Evolutionary conservation across 2,888 invertebrate species (phyloP).

Genomic region (Hyposoter dolosus): DNA sequence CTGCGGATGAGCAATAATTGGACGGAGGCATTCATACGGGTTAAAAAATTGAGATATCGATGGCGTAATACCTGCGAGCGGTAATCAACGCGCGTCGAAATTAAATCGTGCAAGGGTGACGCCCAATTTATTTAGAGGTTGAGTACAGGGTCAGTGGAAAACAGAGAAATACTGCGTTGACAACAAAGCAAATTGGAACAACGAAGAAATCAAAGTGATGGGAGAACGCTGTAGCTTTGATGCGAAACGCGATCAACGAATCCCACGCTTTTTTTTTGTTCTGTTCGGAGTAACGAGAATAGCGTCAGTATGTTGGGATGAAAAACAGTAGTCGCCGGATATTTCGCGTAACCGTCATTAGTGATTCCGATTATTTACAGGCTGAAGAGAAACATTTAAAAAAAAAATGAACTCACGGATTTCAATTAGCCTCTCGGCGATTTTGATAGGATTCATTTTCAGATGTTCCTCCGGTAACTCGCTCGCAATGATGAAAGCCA

Average conservation of each 20-base stretch:
- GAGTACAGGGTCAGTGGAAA: neutral
- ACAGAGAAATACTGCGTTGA: conserved; percentile 3
- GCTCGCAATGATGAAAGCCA: neutral
- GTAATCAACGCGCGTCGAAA: neutral
- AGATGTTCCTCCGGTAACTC: neutral
- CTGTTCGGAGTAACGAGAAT: conserved; percentile 3
- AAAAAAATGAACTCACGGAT: neutral
- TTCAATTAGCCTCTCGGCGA: neutral
- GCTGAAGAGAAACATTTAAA: neutral
- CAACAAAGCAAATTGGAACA: conserved; percentile 21
- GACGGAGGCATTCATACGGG: neutral
- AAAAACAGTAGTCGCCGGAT: neutral
- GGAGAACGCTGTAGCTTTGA: neutral
- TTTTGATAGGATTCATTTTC: neutral
- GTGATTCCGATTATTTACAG: neutral
- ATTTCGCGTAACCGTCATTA: neutral
- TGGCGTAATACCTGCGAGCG: neutral
- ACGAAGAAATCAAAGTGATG: neutral
- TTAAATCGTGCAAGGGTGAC: neutral
- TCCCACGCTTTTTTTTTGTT: neutral
- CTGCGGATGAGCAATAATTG: neutral
- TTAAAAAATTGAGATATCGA: neutral
- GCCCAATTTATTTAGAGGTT: conserved; percentile 8
- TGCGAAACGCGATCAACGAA: neutral
- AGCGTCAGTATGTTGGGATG: neutral